Conservation (phyloP, 2,113 vertebrate genomes). For the Carollia perspicillata region DNA sequence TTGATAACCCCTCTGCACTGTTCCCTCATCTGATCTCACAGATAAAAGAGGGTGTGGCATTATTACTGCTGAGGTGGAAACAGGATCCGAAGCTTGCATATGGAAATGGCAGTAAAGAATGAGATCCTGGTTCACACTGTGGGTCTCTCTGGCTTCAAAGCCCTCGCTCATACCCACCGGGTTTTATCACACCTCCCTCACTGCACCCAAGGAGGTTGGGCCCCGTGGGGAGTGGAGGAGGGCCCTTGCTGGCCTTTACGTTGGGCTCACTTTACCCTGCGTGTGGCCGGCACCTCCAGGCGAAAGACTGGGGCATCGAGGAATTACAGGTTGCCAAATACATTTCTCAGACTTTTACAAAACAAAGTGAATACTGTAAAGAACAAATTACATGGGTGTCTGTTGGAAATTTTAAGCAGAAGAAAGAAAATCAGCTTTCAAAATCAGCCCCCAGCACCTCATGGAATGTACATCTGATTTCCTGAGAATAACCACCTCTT, state of each 20-base stretch:
- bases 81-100: background rate
- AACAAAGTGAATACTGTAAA: background rate
- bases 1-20: background rate
- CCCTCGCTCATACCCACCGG: background rate
- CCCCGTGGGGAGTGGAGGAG: background rate
- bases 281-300: rapidly evolving
- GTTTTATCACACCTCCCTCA: background rate
- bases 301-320: background rate
- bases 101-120: background rate
- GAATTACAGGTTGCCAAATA: background rate
- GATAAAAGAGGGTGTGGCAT: background rate
- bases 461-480: background rate
- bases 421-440: background rate
- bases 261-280: background rate
- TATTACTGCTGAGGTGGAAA: background rate
- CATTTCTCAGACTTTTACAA: background rate
- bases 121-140: background rate
- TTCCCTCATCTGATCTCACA: background rate
- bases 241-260: background rate
- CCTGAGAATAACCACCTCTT: background rate
- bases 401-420: background rate
- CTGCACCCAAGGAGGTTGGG: background rate
- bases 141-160: background rate
- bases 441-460: background rate
- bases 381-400: background rate